Evolutionary conservation across 2,797 vertebrate species (phyloP).

Genomic region (Triplophysa bombifrons): DNA sequence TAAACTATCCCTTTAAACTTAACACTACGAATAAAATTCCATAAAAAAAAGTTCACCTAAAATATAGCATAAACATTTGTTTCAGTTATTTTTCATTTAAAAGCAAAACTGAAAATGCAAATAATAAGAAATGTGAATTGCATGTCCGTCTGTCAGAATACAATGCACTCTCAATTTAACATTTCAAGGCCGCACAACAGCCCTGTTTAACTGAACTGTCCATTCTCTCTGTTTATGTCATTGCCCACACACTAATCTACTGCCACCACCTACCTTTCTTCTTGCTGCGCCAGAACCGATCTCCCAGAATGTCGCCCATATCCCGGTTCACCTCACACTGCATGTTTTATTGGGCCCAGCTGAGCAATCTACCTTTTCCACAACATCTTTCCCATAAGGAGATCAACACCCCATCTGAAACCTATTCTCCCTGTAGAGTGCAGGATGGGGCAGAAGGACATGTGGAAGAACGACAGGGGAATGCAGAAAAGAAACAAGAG

Average conservation of each 20-base stretch:
- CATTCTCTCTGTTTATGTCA: background rate
- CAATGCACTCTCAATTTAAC: background rate
- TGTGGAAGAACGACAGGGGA: slow-evolving; percentile 54
- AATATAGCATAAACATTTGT: background rate
- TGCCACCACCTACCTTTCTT: slow-evolving; percentile 77
- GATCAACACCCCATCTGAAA: slow-evolving; percentile 58
- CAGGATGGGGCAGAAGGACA: slow-evolving; percentile 57
- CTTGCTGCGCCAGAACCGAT: slow-evolving; percentile 81
- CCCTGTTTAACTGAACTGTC: background rate
- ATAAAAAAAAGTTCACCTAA: background rate
- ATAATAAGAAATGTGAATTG: background rate
- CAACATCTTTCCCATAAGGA: slow-evolving; percentile 42
- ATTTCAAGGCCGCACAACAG: background rate
- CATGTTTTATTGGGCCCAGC: slow-evolving; percentile 26
- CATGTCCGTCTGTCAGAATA: background rate
- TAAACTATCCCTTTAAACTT: too few species aligned
- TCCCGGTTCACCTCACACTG: slow-evolving; percentile 61
- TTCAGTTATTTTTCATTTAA: background rate
- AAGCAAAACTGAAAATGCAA: background rate
- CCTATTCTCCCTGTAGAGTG: slow-evolving; percentile 47
- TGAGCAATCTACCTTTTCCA: slow-evolving; percentile 37
- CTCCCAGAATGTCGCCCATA: slow-evolving; percentile 74
- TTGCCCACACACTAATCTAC: background rate
- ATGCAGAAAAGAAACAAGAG: slow-evolving; percentile 71
- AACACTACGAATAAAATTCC: too few species aligned